A percentile compares a stretch with the other conserved stretches of the same genome.
Conservation (phyloP, 2,113 vertebrate genomes). For the Chinchilla lanigera region DNA sequence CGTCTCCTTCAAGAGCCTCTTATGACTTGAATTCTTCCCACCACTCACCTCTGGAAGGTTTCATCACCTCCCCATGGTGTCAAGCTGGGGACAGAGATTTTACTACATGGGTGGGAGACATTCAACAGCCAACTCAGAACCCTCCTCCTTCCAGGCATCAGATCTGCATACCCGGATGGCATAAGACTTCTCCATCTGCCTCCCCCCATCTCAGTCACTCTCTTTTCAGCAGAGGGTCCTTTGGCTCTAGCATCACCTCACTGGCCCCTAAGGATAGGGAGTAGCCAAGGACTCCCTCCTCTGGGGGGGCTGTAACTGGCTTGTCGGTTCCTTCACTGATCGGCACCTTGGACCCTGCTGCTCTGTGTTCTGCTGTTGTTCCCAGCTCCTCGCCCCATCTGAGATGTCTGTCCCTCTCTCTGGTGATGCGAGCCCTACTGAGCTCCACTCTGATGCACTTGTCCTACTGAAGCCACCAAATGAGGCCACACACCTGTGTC, state of each 20-base stretch:
- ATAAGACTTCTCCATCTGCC: neutral
- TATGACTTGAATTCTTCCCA: neutral
- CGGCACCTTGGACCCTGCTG: conserved; percentile 74
- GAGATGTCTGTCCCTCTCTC: neutral
- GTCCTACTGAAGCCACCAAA: neutral
- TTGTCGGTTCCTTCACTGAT: conserved; percentile 77
- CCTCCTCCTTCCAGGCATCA: neutral
- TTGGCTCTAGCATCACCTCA: neutral
- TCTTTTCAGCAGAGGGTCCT: neutral
- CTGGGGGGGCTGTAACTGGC: conserved; percentile 73
- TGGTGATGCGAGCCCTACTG: neutral
- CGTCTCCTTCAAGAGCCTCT: neutral
- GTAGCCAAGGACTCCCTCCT: conserved; percentile 68
- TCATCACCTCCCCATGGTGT: neutral
- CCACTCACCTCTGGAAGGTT: neutral
- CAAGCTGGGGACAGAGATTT: neutral
- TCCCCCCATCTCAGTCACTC: neutral
- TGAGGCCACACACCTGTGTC: neutral
- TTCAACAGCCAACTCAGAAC: neutral
- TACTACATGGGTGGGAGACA: neutral
- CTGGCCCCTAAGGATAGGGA: neutral
- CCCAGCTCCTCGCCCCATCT: conserved; percentile 55
- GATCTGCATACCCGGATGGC: neutral
- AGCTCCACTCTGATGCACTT: neutral
- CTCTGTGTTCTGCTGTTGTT: conserved; percentile 74